These are phyloP conservation scores for Papilio xuthus DNA, from an alignment of 1,140 invertebrate species.

Conservation along the genomic window DNA sequence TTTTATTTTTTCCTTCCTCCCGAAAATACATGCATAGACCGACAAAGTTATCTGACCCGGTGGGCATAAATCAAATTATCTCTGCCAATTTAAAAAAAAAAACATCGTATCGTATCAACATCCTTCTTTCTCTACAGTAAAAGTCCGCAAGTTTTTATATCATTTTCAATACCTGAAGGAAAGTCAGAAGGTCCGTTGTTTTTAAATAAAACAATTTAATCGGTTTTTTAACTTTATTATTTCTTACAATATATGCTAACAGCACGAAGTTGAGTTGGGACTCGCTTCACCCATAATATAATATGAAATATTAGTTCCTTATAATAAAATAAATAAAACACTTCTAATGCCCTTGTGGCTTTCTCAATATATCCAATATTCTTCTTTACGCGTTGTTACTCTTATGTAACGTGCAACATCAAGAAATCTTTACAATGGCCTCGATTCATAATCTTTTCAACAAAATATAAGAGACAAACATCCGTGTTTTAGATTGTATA, in stretches of 20 bases:
- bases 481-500: conserved; percentile 1
- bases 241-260: conserved; percentile 66
- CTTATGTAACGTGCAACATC: conserved; percentile 73
- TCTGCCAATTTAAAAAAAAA: too few relatives aligned
- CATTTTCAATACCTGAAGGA: too few relatives aligned
- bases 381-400: conserved; percentile 74
- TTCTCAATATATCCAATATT: conserved; percentile 62
- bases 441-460: conserved; percentile 74
- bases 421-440: conserved; percentile 76
- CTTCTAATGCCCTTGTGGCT: conserved; percentile 73
- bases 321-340: conserved; percentile 80
- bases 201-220: conserved; percentile 49
- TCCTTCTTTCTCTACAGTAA: too few relatives aligned
- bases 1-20: conserved; percentile 36
- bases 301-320: conserved; percentile 79
- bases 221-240: conserved; percentile 66
- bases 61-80: too few relatives aligned
- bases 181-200: not conserved
- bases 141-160: too few relatives aligned
- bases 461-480: conserved; percentile 44
- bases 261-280: conserved; percentile 70
- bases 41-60: too few relatives aligned
- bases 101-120: too few relatives aligned
- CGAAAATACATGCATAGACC: too few relatives aligned
- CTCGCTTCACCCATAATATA: conserved; percentile 66